Evolutionary conservation across 2,797 vertebrate species (phyloP).

Genomic region (Gadopsis marmoratus): DNA sequence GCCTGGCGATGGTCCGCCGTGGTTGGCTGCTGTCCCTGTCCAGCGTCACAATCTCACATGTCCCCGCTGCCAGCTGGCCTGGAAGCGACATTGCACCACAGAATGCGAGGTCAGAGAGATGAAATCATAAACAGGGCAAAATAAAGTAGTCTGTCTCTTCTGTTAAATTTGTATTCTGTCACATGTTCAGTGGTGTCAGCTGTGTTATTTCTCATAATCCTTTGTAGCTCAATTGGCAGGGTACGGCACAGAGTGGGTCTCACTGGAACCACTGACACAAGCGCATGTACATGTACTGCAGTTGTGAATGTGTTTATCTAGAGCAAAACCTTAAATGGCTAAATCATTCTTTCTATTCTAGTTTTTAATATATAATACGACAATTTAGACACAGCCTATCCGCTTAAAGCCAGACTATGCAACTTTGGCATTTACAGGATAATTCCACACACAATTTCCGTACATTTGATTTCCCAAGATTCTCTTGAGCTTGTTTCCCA

Average conservation of each 20-base stretch:
- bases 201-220: neutral
- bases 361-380: neutral
- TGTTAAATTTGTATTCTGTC: constrained; percentile 24
- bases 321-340: neutral
- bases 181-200: constrained; percentile 5
- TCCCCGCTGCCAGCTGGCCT: constrained; percentile 98
- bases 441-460: neutral
- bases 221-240: constrained; percentile 25
- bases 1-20: constrained; percentile 97
- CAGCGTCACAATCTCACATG: constrained; percentile 98
- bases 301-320: neutral
- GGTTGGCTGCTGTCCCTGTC: constrained; percentile 99
- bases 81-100: constrained; percentile 79
- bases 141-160: constrained; percentile 49
- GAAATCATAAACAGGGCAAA: constrained; percentile 67
- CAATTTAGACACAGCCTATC: neutral
- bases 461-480: neutral
- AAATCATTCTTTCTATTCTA: neutral
- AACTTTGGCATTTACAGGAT: neutral
- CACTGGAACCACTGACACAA: neutral
- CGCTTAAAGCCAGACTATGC: neutral
- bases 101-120: constrained; percentile 73
- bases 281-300: neutral
- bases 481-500: neutral
- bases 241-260: neutral